Percentiles rank a stretch among this genome's conserved stretches.
Conservation (phyloP, 2,888 invertebrate genomes). For the Cryptocephalus primarius region DNA sequence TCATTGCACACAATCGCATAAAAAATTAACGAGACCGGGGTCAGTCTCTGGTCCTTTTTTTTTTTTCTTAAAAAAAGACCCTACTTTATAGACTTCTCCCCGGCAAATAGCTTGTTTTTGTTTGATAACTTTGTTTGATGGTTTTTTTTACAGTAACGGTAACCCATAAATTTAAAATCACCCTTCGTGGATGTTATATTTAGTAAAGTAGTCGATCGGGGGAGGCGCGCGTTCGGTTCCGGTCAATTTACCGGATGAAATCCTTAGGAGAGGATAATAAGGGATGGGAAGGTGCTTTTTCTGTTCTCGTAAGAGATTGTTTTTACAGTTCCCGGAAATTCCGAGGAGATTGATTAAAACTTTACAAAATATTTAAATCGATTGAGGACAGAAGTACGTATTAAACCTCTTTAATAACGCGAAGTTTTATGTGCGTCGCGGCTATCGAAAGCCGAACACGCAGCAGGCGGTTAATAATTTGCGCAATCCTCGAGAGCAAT, state of each 20-base stretch:
- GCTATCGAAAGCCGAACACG: too few relatives aligned
- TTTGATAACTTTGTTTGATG: constrained; percentile 40
- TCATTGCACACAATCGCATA: constrained; percentile 40
- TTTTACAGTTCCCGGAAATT: too few relatives aligned
- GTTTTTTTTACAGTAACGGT: constrained; percentile 33
- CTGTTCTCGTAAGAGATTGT: too few relatives aligned
- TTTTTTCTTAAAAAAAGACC: constrained; percentile 23
- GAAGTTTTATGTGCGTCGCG: too few relatives aligned
- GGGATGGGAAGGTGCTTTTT: too few relatives aligned
- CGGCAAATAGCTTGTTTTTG: constrained; percentile 38
- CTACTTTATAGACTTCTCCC: constrained; percentile 36
- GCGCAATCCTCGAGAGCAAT: not conserved
- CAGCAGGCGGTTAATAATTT: too few relatives aligned
- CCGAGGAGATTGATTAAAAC: too few relatives aligned
- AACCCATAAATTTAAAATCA: constrained; percentile 37
- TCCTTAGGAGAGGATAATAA: constrained; percentile 1
- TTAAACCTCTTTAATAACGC: too few relatives aligned
- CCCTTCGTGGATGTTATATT: constrained; percentile 6
- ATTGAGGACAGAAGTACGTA: too few relatives aligned
- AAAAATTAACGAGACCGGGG: constrained; percentile 37
- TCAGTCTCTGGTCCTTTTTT: constrained; percentile 34
- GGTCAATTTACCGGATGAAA: constrained; percentile 14
- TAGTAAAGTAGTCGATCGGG: too few relatives aligned
- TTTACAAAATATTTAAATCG: too few relatives aligned
- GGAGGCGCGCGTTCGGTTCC: constrained; percentile 7